phyloP scores from a whole-genome alignment of 2,888 invertebrate genomes.

The Oscheius sp. region DNA sequence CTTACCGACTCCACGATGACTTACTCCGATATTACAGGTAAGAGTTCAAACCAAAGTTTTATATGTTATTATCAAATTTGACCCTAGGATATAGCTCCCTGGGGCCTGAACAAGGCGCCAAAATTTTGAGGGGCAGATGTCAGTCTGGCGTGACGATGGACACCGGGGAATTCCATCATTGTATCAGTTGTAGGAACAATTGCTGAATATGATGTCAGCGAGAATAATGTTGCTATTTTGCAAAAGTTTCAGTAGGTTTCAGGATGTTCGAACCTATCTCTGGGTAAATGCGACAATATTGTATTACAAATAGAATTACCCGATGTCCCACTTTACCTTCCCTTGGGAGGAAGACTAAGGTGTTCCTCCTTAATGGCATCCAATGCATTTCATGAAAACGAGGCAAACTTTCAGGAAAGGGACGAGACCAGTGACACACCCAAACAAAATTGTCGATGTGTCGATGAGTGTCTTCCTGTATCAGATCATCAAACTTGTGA shows the following conservation, averaged over 20 bases:
- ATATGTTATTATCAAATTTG: slow-evolving; percentile 27
- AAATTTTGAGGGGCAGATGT: slow-evolving; percentile 36
- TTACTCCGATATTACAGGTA: slow-evolving; percentile 66
- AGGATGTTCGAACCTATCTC: slow-evolving; percentile 8
- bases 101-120: slow-evolving; percentile 25
- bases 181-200: slow-evolving; percentile 33
- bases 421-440: slow-evolving; percentile 71
- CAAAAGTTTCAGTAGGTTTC: not conserved
- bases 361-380: slow-evolving; percentile 18
- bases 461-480: slow-evolving; percentile 72
- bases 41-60: slow-evolving; percentile 3
- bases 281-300: slow-evolving; percentile 29
- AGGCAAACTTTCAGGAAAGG: slow-evolving; percentile 57
- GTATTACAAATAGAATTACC: slow-evolving; percentile 27
- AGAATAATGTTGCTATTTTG: not conserved
- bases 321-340: slow-evolving; percentile 22
- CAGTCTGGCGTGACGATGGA: slow-evolving; percentile 33
- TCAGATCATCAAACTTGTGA: slow-evolving; percentile 72
- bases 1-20: slow-evolving; percentile 71
- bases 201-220: not conserved
- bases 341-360: slow-evolving; percentile 25
- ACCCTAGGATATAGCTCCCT: slow-evolving; percentile 17
- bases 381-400: not conserved
- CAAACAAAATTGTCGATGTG: slow-evolving; percentile 68
- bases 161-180: slow-evolving; percentile 36